Evolutionary conservation across 2,113 vertebrate species (phyloP).

Genomic region (Dicaeum eximium): DNA sequence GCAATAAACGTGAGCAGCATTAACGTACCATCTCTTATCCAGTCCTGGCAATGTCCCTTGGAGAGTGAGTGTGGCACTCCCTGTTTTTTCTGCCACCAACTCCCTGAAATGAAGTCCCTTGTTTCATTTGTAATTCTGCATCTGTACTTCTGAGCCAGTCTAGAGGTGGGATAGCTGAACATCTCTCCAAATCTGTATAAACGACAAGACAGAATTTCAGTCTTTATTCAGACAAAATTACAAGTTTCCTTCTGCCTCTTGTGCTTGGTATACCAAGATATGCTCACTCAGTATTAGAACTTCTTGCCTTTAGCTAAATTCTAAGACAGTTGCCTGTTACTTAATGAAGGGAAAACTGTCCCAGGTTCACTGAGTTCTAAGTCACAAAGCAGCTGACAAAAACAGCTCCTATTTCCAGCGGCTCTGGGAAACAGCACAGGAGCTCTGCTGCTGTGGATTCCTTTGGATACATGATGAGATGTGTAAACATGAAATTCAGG

Average conservation of each 20-base stretch:
- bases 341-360: background rate
- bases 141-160: background rate
- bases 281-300: background rate
- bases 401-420: background rate
- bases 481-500: background rate
- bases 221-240: background rate
- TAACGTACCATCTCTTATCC: background rate
- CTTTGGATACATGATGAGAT: background rate
- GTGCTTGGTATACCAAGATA: background rate
- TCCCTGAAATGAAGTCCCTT: background rate
- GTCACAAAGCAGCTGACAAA: constrained; percentile 5
- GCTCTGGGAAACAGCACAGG: background rate
- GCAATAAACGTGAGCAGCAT: background rate
- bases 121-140: background rate
- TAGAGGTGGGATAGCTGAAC: background rate
- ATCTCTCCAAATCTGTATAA: background rate
- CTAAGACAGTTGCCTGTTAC: background rate
- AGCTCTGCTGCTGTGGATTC: background rate
- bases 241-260: background rate
- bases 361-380: background rate
- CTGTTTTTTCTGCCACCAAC: background rate
- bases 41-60: background rate
- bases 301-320: background rate
- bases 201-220: background rate
- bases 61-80: background rate